Conservation (phyloP, 2,113 vertebrate genomes). For the Gallinago paraguaiae region DNA sequence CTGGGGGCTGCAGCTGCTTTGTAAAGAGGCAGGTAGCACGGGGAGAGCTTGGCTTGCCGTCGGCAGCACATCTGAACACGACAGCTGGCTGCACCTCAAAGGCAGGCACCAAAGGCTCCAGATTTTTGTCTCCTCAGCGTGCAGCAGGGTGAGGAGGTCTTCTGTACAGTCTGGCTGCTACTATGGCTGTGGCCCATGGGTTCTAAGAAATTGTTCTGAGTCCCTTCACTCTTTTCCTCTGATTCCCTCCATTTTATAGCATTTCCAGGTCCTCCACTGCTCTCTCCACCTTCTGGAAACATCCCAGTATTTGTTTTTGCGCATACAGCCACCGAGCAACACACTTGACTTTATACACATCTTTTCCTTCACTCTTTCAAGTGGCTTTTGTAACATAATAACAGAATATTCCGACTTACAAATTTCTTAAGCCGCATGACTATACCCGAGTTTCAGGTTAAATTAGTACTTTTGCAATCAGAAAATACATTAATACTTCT, state of each 20-base stretch:
- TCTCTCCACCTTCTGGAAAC: neutral
- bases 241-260: neutral
- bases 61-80: fast-evolving
- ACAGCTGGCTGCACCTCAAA: neutral
- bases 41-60: neutral
- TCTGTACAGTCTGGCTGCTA: too few species aligned
- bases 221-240: neutral
- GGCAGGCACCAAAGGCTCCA: neutral
- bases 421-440: neutral
- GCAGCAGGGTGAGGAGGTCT: neutral
- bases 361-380: neutral
- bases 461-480: neutral
- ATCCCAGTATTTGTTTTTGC: neutral
- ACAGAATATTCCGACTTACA: neutral
- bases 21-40: neutral
- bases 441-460: neutral
- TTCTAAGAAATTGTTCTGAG: neutral
- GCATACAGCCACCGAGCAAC: neutral
- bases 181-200: fast-evolving
- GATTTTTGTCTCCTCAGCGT: neutral
- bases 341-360: neutral
- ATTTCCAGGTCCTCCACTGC: neutral
- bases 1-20: neutral
- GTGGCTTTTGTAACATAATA: neutral
- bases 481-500: neutral